Base-by-base conservation (phyloP, 1,140 invertebrate genomes). In the Aradophagus sp. region DNA sequence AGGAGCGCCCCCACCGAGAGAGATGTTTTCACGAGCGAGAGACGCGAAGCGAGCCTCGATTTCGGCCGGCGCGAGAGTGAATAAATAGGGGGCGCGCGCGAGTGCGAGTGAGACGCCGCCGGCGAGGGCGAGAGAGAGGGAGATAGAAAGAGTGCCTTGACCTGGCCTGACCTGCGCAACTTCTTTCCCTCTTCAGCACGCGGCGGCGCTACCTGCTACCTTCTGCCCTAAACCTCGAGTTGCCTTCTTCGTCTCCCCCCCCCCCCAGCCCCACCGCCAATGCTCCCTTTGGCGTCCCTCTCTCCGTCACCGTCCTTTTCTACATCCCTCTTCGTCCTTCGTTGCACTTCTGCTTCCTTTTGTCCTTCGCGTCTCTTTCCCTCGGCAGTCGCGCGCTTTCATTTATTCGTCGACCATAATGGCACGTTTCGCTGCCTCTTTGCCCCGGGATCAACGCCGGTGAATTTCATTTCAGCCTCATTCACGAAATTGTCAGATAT, bases 141-240 rank as follows among this genome's bases (percentile, higher is more conserved):
- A 52, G 39, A 61, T 63, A 61, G 53, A 50, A 59, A 68, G 65
- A 73, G 74, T 76, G 71, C 71, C 74, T 76, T 73, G 74, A 76
- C 70, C 74, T 70, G 74, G 70, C 74, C 74, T 76, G 74, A 76
- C 74, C 74, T 76, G 74, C 74, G 74, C 74, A 76, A 76, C 74
- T 68, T 73, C 44, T 35, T 58, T 59, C 70, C 74, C 69, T 73
- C 44, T 56, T 55, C 41, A 31, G 32, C 38, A 70, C 45, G 63
- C 58, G 44, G 63, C 58, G 44, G 17, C 59, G 53, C 55, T 74
- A 66, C 61, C 69, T 69, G 59, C 72, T 74, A 69, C 71, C 56
- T 69, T 74, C 48, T 74, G 50, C 61, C 71, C 68, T 72, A 72
- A 72, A 55, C 68, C 68, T 39, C 38, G 42, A 52, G 15, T 7